Base-by-base conservation (phyloP, 2,797 vertebrate genomes). In the Acanthiza pusilla region DNA sequence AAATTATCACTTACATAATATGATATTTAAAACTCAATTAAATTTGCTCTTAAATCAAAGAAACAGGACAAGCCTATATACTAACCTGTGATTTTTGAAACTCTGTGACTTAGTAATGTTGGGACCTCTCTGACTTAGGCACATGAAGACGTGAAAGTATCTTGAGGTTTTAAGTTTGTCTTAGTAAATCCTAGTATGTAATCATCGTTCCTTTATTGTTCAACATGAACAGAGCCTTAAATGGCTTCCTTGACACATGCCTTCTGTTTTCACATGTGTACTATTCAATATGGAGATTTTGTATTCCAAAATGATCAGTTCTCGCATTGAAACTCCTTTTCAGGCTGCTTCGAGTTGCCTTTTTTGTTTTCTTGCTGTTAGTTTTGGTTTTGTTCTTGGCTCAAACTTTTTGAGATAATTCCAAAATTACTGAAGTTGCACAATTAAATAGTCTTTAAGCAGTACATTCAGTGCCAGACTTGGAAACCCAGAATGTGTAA, bases 1-100 rank as follows among this genome's bases (percentile, higher is more conserved):
- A 80, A 74, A 47, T 75, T 93, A 72, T 72, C 21, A 66, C 89
- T 95, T 91, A 93, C 6, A 47, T 94, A 88, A 94, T 85, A 32
- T 8, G 38, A 74, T 95, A 93, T 85, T 85, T 88, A 91, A 90
- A 96, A 72, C 68, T 78, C 82, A 78, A 78, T 95, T 96, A 91
- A 92, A 93, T 92, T 65, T 73, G 26, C 78, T 96, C 79, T 87
- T 91, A 62, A 61, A 42, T 66, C 62, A 92, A 88, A 76, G 81
- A 58, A 88, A 62, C 85, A 45, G 93, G 88, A 66, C 89, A 90
- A 87, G 54, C 40, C 36, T 84, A 66, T 70, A 29, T 84, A 88
- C 18, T 76, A 50, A 85, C 66, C 36, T 86, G 70, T 21, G 36
- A 15, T 89, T 90, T 94, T 83, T 58, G 40, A 75, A 83, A 60